phyloP scores from a whole-genome alignment of 2,113 vertebrate genomes.

The Hydrochoerus hydrochaeris region DNA sequence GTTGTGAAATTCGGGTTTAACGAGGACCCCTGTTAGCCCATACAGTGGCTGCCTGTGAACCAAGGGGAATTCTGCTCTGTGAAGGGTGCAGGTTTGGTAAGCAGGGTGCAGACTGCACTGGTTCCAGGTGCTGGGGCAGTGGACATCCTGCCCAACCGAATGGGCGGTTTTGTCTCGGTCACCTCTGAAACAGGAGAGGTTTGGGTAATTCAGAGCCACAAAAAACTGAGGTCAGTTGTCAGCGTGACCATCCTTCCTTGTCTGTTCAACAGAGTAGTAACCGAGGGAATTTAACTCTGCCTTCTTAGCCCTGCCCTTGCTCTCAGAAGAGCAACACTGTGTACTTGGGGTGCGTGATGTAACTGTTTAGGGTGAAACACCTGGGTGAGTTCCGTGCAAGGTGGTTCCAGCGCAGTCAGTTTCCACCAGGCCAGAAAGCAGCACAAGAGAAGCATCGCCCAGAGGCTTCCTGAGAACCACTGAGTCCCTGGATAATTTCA shows the following conservation, averaged over 20 bases:
- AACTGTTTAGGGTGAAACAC: not conserved
- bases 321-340: not conserved
- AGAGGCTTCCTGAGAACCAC: not conserved
- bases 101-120: no score
- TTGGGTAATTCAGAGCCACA: not conserved
- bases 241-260: not conserved
- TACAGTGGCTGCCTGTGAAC: not conserved
- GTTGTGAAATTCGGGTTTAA: not conserved
- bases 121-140: not conserved
- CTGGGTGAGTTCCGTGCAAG: not conserved
- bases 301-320: not conserved
- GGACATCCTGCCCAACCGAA: not conserved
- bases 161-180: not conserved
- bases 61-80: not conserved
- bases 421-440: not conserved
- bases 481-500: not conserved
- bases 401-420: not conserved
- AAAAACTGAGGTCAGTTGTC: not conserved
- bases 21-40: not conserved
- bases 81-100: not conserved
- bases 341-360: not conserved
- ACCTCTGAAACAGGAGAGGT: not conserved
- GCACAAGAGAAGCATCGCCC: not conserved
- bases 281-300: rapidly evolving
- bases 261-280: not conserved